Base-by-base conservation (phyloP, 2,797 vertebrate genomes). In the Crenichthys baileyi region DNA sequence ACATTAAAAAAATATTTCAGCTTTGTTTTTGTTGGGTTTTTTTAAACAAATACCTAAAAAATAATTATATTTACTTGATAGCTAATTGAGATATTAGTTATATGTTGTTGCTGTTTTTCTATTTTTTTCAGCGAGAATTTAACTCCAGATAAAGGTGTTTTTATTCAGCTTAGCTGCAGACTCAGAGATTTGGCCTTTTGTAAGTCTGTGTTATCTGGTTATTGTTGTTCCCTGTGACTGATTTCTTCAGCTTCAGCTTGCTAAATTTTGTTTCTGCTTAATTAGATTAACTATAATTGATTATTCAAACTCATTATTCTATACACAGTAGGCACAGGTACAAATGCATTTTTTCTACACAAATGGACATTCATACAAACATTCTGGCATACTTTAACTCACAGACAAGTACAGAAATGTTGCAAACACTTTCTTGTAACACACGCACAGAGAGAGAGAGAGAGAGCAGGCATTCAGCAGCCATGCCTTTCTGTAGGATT, bases 401-500 rank as follows among this genome's bases (percentile, higher is more conserved):
- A 86, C 82, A 85, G 78, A 68, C 65, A 44, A 75, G 31, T 65
- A 81, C 78, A 83, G 63, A 80, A 67, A 82, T 22, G 36, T 50
- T 67, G 50, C 7, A 74, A 26, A 56, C 70, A 65, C 73, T 55
- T 72, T 55, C 79, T 70, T 83, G 41, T 70, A 63, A 78, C 67
- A 76, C 68, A 79, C 31, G 75, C 26, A 26, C 8, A 70, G 18
- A 76, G 39, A 56, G n/a, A 18, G 61, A n/a, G n/a, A 26, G 55
- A 41, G 56, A 50, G 73, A 63, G 60, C 78, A 76, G 70, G 81
- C 72, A 61, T 86, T 85, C 83, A 80, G 88, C 84, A 92, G 92
- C 87, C 91, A 84, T 88, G 92, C 91, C 87, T 93, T 94, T 95
- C 93, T 93, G 91, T 82, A 91, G 94, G 94, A 95, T 93, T 95